Percentiles rank a stretch among this genome's conserved stretches.
phyloP scores from a whole-genome alignment of 2,113 vertebrate species.

The Hyaena hyaena region DNA sequence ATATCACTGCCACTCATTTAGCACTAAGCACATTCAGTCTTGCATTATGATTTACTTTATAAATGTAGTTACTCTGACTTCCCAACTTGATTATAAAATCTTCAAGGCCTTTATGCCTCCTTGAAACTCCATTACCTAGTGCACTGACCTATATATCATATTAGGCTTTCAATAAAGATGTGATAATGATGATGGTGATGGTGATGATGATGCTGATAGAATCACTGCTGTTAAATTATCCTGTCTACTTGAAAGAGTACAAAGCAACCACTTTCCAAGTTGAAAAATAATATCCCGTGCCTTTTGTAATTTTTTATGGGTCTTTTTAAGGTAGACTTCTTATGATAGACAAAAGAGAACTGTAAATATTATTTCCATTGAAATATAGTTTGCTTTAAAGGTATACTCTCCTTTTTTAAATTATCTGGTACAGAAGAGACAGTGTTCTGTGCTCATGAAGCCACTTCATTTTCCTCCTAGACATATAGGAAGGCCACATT shows the following conservation, averaged over 20 bases:
- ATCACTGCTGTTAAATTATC: constrained; percentile 29
- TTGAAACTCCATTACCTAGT: constrained; percentile 62
- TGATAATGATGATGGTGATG: constrained; percentile 43
- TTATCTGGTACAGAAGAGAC: background rate
- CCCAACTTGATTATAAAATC: constrained; percentile 61
- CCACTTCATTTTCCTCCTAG: background rate
- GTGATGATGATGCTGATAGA: background rate
- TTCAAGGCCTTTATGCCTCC: constrained; percentile 65
- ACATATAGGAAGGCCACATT: background rate
- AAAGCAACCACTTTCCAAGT: constrained; percentile 53
- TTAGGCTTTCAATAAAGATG: constrained; percentile 28
- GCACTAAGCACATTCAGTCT: constrained; percentile 30
- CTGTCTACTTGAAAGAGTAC: constrained; percentile 30
- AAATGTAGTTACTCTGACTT: constrained; percentile 67
- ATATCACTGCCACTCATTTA: constrained; percentile 53
- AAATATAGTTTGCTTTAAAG: constrained; percentile 46
- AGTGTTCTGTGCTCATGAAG: background rate
- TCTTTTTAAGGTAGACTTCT: constrained; percentile 21
- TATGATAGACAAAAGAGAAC: background rate
- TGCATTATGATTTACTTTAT: constrained; percentile 63
- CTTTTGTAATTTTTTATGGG: constrained; percentile 55
- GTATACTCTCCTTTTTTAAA: background rate
- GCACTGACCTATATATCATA: constrained; percentile 54
- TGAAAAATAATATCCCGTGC: constrained; percentile 40
- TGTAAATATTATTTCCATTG: constrained; percentile 32